Evolutionary conservation across 2,797 vertebrate genomes (phyloP), one percentile per base, ranked within the genome.

Genomic region (Hippoglossus hippoglossus): DNA sequence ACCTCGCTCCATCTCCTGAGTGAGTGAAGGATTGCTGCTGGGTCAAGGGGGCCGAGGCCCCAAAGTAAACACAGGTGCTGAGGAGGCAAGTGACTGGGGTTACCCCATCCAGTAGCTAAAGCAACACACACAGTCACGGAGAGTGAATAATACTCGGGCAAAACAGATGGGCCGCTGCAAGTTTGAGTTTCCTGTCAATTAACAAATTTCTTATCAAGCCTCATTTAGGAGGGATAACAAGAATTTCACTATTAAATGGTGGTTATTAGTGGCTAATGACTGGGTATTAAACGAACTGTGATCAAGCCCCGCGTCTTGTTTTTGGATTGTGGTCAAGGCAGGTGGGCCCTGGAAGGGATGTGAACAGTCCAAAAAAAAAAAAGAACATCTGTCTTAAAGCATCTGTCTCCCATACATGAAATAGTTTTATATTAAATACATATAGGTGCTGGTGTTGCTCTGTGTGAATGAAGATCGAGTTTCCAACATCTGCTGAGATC

Each of bases 21-120:
- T 67, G 87, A 92, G 91, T 87, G 93, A 95, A 89, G 91, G 89
- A 90, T 84, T 79, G 92, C 88, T 89, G 86, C 49, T 66, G 90
- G 87, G 85, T 92, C 88, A 86, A 2, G 73, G 85, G 79, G 93
- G 91, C 93, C 80, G 87, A 93, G 93, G 93, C 92, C 93, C 93
- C 93, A 95, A 89, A 90, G 94, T 95, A 96, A 96, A 97, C 95
- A 95, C 94, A 95, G 95, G 93, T 95, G 94, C 83, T 91, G 87
- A 90, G 93, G 93, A 90, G 92, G 91, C 89, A 85, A 81, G 78
- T 54, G 62, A 87, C 79, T 70, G 62, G 77, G 79, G 78, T 91
- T 92, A 92, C 90, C 92, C 91, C 82, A 80, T 90, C 89, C 73
- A 86, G 87, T 93, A 91, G 90, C 94, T 86, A 78, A 79, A 89